Base-by-base conservation (phyloP, 2,797 vertebrate genomes). In the Pantherophis vulpinus region DNA sequence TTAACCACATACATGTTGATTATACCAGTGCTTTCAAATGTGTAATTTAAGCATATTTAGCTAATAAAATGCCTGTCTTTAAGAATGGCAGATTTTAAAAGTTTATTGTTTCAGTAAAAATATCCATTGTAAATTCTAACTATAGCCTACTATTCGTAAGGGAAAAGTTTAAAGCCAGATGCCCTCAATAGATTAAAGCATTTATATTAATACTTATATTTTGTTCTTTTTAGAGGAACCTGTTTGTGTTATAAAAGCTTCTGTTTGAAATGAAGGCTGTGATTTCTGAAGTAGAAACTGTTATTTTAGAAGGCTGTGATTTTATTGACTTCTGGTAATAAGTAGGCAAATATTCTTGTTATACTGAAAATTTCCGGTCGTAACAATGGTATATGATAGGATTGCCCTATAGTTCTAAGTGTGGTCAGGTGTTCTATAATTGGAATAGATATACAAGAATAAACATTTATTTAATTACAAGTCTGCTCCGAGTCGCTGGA, bases 231-330 rank as follows among this genome's bases (percentile, higher is more conserved):
- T 92, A 93, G 88, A 96, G 92, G 86, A 91, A 91, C 54, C 60
- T 32, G 29, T 94, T 89, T 92, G 83, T 95, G 93, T 55, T 95
- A 92, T 95, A 96, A 95, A 94, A 95, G 94, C 54, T 96, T 66
- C 86, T 92, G 94, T 94, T 96, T 96, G 94, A 96, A 95, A 90
- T 55, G 94, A 94, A 94, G 95, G 93, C 88, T 89, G 61, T 86
- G 93, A 89, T 95, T 96, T 95, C 94, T 87, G 90, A 93, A 93
- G 91, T 93, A 14, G 9, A 18, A 2, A 0, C 90, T 86, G 60
- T 58, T 90, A 90, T 87, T 0, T 70, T 89, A 88, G 47, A 5
- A 37, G 18, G n/a, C 59, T 90, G 89, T 37, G n/a, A 5, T 86
- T 4, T 18, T 63, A 54, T 90, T 47, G 20, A 12, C 10, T 83